Evolutionary conservation across 2,113 vertebrate genomes (phyloP).

Genomic region (Formicarius rufipectus): DNA sequence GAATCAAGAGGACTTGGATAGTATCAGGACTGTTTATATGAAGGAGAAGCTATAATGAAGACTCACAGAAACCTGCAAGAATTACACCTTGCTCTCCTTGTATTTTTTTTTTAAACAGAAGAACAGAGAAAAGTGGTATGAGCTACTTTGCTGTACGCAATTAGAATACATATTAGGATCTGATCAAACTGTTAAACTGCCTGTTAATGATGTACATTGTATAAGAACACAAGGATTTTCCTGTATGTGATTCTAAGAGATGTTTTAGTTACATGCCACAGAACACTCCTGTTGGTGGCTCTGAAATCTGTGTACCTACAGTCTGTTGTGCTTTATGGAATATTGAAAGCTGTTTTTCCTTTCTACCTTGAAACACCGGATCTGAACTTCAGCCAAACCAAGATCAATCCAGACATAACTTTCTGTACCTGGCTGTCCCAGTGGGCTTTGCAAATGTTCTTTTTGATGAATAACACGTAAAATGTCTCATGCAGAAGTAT

Average conservation of each 20-base stretch:
- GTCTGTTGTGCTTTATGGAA: background rate
- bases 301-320: background rate
- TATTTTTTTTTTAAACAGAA: background rate
- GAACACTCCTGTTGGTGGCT: background rate
- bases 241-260: background rate
- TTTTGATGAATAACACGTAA: background rate
- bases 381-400: background rate
- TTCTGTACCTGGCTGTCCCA: background rate
- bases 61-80: background rate
- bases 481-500: background rate
- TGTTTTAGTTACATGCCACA: background rate
- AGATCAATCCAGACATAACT: background rate
- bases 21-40: background rate
- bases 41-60: background rate
- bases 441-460: background rate
- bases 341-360: background rate
- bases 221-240: background rate
- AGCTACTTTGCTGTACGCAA: background rate
- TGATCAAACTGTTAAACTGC: background rate
- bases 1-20: background rate
- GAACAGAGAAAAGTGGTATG: background rate
- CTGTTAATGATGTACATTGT: background rate
- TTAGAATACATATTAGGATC: background rate
- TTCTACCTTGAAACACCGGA: background rate
- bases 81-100: rapidly evolving